Conservation (phyloP, 2,888 invertebrate genomes). For the Eretmocerus hayati region DNA sequence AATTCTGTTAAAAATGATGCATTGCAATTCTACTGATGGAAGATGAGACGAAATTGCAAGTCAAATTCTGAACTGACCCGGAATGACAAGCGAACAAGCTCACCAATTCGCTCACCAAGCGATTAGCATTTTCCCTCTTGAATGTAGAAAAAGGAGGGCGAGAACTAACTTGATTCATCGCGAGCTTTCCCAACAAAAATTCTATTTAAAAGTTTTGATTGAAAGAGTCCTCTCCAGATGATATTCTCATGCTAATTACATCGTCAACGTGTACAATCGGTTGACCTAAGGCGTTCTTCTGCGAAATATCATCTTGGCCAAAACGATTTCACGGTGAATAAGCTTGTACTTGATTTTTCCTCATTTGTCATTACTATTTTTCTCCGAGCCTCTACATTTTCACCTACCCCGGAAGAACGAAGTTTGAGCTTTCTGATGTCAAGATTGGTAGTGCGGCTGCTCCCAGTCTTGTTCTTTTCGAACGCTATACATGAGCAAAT, state of each 20-base stretch:
- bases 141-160: not conserved
- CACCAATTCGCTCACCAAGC: no score
- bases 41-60: no score
- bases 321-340: no score
- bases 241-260: conserved; percentile 47
- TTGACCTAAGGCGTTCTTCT: conserved; percentile 31
- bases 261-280: no score
- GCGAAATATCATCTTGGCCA: conserved; percentile 7
- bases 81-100: no score
- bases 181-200: conserved; percentile 32
- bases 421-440: not conserved
- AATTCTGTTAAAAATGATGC: no score
- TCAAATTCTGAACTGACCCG: no score
- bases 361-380: not conserved
- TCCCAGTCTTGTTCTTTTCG: not conserved
- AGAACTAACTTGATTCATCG: not conserved
- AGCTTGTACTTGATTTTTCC: conserved; percentile 1
- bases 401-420: not conserved
- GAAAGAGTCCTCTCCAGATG: conserved; percentile 36
- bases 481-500: conserved; percentile 20
- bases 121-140: conserved; percentile 19
- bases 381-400: not conserved
- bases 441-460: not conserved
- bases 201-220: conserved; percentile 47
- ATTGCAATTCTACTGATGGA: no score